phyloP scores from a whole-genome alignment of 2,113 vertebrate genomes.

The Todiramphus saurophagus region DNA sequence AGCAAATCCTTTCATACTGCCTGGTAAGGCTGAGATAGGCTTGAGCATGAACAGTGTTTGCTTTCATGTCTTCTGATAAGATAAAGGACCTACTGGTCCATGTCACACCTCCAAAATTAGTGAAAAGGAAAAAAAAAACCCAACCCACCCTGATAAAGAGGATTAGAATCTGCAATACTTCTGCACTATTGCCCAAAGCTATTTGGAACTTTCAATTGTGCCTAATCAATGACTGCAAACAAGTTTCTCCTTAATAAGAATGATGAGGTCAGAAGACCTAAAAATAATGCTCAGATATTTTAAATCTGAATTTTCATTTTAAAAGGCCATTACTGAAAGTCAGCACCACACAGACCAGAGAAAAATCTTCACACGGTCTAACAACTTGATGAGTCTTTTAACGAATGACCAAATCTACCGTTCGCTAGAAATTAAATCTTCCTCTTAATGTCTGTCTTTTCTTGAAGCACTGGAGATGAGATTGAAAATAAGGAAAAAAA shows the following conservation, averaged over 20 bases:
- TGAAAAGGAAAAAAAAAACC: background rate
- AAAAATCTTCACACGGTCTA: conserved; percentile 9
- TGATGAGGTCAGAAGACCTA: background rate
- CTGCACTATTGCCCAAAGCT: background rate
- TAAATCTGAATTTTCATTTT: conserved; percentile 26
- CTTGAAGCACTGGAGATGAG: background rate
- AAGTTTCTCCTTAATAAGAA: conserved; percentile 1
- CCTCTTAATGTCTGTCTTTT: background rate
- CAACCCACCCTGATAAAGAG: background rate
- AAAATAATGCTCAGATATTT: conserved; percentile 9
- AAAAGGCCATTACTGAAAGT: background rate
- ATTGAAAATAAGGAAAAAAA: background rate
- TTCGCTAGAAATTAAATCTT: background rate
- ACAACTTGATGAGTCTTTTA: background rate
- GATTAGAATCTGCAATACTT: background rate
- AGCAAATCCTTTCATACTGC: background rate
- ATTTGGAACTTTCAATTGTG: background rate
- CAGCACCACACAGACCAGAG: background rate
- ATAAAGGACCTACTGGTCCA: background rate
- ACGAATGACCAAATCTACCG: background rate
- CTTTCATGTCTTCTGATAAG: background rate
- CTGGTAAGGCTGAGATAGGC: fast-evolving
- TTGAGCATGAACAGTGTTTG: background rate
- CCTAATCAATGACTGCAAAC: conserved; percentile 30
- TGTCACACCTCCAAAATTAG: background rate